Evolutionary conservation across 2,797 vertebrate genomes (phyloP), one percentile per base, ranked within the genome.

Genomic region (Hypotaenidia okinawae): DNA sequence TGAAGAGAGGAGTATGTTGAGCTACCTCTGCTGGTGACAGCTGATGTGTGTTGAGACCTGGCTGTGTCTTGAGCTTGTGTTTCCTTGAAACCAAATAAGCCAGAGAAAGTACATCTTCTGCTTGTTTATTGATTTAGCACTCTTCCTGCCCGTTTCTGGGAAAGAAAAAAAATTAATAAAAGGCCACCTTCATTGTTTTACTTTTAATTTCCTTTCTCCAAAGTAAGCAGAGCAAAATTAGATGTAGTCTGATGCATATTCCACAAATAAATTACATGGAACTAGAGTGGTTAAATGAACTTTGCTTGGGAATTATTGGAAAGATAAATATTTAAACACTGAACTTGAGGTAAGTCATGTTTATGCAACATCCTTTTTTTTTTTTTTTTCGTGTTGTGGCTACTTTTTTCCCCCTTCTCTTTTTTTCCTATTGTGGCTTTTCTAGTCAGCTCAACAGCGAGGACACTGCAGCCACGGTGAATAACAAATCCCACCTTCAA

Each of bases 281-380:
- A 84, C 88, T 67, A 43, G 77, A 89, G 94, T 70, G 95, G 96
- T 93, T 94, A 80, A 92, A 93, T 95, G 93, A 97, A 95, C 91
- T 95, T 94, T 95, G 88, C 91, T 82, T 82, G 72, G 86, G 68
- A 80, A 89, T 95, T 96, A 87, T 94, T 96, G 94, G 95, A 96
- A 96, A 96, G 88, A 95, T 79, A 97, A 96, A 97, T 97, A 96
- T 97, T 97, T 93, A 90, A 96, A 95, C 93, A 84, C 45, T 88
- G 66, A 93, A 55, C 62, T 75, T 91, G 94, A 97, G 94, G 94
- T 93, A 93, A 94, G 87, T 96, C 68, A 58, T 95, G 77, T 96
- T 96, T 95, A 77, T 93, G 72, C 79, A 96, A 35, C 81, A 93
- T 61, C 52, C 37, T 37, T 37, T 73, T 6, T 30, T 54, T 54